Evolutionary conservation across 2,888 invertebrate genomes (phyloP).

Genomic region (Acronicta leporina): DNA sequence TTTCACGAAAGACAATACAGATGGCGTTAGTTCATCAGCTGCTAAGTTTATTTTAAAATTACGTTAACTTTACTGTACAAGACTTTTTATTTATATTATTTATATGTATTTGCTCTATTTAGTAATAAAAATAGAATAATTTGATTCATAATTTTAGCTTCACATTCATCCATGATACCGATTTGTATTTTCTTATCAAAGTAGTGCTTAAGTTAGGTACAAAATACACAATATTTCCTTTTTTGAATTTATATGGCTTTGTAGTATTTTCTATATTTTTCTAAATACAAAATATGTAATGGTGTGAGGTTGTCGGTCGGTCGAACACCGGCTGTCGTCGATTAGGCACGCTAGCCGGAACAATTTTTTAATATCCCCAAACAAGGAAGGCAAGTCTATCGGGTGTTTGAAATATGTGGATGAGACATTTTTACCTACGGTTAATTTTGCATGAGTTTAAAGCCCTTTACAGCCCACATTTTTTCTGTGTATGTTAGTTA

Average conservation of each 20-base stretch:
- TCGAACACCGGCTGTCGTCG: constrained; percentile 81
- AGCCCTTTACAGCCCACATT: no score
- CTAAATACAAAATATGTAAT: constrained; percentile 58
- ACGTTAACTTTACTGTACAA: no score
- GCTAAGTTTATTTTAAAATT: not conserved
- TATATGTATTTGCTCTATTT: no score
- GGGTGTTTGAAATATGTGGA: constrained; percentile 69
- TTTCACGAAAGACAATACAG: constrained; percentile 59
- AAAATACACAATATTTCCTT: no score
- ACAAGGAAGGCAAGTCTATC: constrained; percentile 80
- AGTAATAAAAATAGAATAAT: no score
- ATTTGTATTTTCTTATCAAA: not conserved
- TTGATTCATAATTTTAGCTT: no score
- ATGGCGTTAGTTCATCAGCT: constrained; percentile 70
- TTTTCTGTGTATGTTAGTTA: no score
- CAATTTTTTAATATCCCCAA: constrained; percentile 89
- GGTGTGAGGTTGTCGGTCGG: constrained; percentile 54
- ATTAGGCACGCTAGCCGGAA: constrained; percentile 89
- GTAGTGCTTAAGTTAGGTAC: no score
- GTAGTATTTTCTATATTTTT: constrained; percentile 31
- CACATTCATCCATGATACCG: not conserved
- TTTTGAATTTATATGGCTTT: no score
- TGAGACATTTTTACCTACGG: constrained; percentile 23
- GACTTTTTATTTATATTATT: no score
- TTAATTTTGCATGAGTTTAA: not conserved